Percentiles rank a stretch among this genome's conserved stretches.
Evolutionary conservation across 2,888 invertebrate species (phyloP).

Genomic region (Leucoma salicis): DNA sequence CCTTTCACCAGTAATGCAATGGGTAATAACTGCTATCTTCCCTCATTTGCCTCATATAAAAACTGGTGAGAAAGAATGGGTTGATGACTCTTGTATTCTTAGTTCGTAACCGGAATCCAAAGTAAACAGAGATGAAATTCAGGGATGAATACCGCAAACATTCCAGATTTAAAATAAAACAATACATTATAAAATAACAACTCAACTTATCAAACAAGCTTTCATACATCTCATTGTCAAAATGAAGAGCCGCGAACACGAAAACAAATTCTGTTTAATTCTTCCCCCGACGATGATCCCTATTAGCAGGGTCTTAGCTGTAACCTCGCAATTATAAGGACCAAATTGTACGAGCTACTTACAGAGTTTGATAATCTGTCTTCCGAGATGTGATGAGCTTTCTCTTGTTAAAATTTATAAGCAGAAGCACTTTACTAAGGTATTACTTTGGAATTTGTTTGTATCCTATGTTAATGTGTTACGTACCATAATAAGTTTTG

Average conservation of each 20-base stretch:
- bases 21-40: no score
- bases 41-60: no score
- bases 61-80: no score
- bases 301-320: conserved; percentile 76
- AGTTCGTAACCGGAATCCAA: no score
- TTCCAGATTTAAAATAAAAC: no score
- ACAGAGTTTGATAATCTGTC: conserved; percentile 72
- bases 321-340: conserved; percentile 79
- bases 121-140: no score
- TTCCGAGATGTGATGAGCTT: conserved; percentile 37
- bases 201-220: conserved; percentile 5
- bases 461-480: background rate
- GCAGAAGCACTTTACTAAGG: conserved; percentile 9
- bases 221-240: conserved; percentile 36
- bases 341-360: conserved; percentile 60
- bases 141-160: no score
- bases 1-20: no score
- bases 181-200: no score
- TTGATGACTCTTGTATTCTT: no score
- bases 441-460: conserved; percentile 6
- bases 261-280: conserved; percentile 77
- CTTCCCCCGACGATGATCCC: conserved; percentile 75
- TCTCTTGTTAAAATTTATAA: conserved; percentile 16
- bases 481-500: background rate
- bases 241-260: conserved; percentile 59